Percentiles rank a stretch among this genome's conserved stretches.
Conservation (phyloP, 1,140 invertebrate genomes). For the Drosophila ambigua region DNA sequence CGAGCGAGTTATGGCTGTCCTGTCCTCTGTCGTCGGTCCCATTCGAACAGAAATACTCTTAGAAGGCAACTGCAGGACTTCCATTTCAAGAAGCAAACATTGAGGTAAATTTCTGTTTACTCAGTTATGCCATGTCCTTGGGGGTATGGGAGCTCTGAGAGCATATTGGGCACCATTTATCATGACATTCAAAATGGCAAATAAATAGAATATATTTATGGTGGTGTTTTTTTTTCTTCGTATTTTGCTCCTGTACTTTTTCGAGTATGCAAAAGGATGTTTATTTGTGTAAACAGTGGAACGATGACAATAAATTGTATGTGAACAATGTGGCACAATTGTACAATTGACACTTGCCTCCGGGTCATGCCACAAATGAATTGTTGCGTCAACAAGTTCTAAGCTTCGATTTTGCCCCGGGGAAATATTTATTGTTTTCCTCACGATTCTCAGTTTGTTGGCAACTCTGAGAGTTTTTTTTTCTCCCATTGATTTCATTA, state of each 20-base stretch:
- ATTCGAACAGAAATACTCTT: too few relatives aligned
- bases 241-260: background rate
- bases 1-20: background rate
- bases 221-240: background rate
- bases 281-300: constrained; percentile 37
- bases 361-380: constrained; percentile 4
- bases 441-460: constrained; percentile 44
- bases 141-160: too few relatives aligned
- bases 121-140: constrained; percentile 3
- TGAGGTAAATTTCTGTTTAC: constrained; percentile 42
- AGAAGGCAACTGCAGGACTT: too few relatives aligned
- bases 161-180: constrained; percentile 33
- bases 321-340: constrained; percentile 13
- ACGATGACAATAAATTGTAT: constrained; percentile 36
- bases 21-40: too few relatives aligned
- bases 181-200: constrained; percentile 39
- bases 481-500: constrained; percentile 57
- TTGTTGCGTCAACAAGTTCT: constrained; percentile 26
- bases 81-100: constrained; percentile 21
- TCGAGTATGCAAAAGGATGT: constrained; percentile 9
- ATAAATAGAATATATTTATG: constrained; percentile 37
- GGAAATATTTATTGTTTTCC: constrained; percentile 40
- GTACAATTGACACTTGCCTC: constrained; percentile 33
- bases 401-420: background rate
- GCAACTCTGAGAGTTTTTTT: constrained; percentile 13